A percentile compares a stretch with the other conserved stretches of the same genome.
phyloP scores from a whole-genome alignment of 2,797 vertebrate species.

The Gymnoscopelus braueri region DNA sequence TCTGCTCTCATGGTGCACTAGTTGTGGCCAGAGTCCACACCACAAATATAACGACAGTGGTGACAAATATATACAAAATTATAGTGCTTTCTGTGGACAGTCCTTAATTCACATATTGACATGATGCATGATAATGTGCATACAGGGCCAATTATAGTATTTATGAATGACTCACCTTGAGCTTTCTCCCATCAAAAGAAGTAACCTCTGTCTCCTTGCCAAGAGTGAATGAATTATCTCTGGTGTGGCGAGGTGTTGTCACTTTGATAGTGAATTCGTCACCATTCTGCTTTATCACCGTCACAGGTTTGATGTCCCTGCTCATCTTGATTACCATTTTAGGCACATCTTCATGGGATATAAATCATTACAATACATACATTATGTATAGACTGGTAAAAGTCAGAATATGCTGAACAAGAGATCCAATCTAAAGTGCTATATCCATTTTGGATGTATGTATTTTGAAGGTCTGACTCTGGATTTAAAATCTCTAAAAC shows the following conservation, averaged over 20 bases:
- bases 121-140: background rate
- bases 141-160: constrained; percentile 9
- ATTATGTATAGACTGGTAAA: no score
- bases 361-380: background rate
- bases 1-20: constrained; percentile 84
- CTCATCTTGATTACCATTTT: constrained; percentile 80
- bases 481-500: no score
- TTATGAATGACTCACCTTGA: constrained; percentile 49
- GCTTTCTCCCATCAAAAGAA: constrained; percentile 64
- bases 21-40: background rate
- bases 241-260: constrained; percentile 79
- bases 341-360: constrained; percentile 72
- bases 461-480: no score
- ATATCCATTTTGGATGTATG: no score
- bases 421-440: no score
- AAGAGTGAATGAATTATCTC: constrained; percentile 79
- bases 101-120: background rate
- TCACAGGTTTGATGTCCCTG: constrained; percentile 81
- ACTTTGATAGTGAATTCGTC: constrained; percentile 80
- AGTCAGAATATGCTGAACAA: no score
- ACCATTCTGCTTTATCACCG: constrained; percentile 84
- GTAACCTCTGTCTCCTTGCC: constrained; percentile 84
- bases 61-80: background rate
- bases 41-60: background rate
- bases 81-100: background rate